Percentiles rank a stretch among this genome's conserved stretches.
phyloP scores from a whole-genome alignment of 1,140 invertebrate genomes.

The Drosophila chauvacae region DNA sequence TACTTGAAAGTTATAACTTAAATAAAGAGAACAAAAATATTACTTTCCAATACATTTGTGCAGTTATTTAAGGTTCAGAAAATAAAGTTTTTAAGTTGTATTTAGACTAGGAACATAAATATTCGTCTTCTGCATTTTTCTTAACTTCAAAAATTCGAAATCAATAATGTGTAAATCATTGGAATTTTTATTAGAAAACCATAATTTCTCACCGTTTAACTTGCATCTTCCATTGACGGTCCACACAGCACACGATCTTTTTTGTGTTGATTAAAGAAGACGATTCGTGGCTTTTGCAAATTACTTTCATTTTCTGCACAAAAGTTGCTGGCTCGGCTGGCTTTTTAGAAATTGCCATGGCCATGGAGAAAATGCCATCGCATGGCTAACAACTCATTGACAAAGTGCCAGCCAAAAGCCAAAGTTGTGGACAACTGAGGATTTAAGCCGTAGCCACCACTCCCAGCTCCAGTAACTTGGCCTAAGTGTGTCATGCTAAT shows the following conservation, averaged over 20 bases:
- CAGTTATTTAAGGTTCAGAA: not conserved
- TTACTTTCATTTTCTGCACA: slow-evolving; percentile 76
- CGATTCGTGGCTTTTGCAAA: slow-evolving; percentile 69
- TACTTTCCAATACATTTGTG: not conserved
- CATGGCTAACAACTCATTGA: slow-evolving; percentile 69
- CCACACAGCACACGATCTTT: slow-evolving; percentile 61
- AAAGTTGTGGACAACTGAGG: slow-evolving; percentile 65
- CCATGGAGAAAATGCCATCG: slow-evolving; percentile 61
- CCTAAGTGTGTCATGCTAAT: slow-evolving; percentile 79
- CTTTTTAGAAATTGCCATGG: slow-evolving; percentile 65
- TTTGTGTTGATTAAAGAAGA: slow-evolving; percentile 64
- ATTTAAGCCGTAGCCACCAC: slow-evolving; percentile 41
- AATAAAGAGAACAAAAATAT: not conserved
- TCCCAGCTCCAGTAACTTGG: slow-evolving; percentile 32
- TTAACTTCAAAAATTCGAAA: not conserved
- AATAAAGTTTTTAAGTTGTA: not conserved
- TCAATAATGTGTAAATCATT: too few relatives aligned
- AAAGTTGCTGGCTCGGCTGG: slow-evolving; percentile 41
- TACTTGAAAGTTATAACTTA: not conserved
- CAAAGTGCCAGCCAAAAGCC: slow-evolving; percentile 58
- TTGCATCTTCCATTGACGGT: slow-evolving; percentile 45
- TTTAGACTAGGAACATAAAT: too few relatives aligned
- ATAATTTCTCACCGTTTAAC: slow-evolving; percentile 25
- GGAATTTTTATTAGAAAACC: not conserved
- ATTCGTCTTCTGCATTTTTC: not conserved